A percentile compares a stretch with the other conserved stretches of the same genome.
Evolutionary conservation across 1,140 invertebrate species (phyloP).

Genomic region (Meteorus sp.): DNA sequence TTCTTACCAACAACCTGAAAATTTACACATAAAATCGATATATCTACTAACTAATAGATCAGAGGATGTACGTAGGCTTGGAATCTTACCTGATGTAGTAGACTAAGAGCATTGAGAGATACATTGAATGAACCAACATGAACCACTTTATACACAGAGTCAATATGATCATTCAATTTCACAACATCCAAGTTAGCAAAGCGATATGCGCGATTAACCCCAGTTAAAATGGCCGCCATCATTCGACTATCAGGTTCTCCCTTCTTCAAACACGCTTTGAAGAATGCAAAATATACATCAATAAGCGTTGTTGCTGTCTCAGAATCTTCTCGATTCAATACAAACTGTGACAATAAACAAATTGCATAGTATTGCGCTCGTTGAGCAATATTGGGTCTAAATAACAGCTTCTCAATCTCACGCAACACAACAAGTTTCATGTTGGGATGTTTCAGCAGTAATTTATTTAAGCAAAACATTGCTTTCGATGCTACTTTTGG

Average conservation of each 20-base stretch:
- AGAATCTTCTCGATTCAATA: conserved; percentile 70
- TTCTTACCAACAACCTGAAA: conserved; percentile 52
- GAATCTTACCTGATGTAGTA: conserved; percentile 88
- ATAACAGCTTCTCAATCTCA: conserved; percentile 89
- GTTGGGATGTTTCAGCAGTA: conserved; percentile 85
- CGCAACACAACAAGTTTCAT: conserved; percentile 87
- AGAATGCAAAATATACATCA: conserved; percentile 93
- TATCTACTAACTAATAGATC: conserved; percentile 9
- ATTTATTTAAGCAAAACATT: conserved; percentile 80
- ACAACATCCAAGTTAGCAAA: conserved; percentile 66
- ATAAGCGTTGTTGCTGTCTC: conserved; percentile 82
- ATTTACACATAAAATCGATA: conserved; percentile 39
- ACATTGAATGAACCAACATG: conserved; percentile 83
- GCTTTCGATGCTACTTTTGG: conserved; percentile 86
- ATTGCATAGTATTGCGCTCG: conserved; percentile 92
- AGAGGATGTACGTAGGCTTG: conserved; percentile 52
- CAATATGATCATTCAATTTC: conserved; percentile 70
- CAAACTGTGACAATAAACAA: conserved; percentile 86
- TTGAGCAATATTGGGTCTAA: conserved; percentile 80
- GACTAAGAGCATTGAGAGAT: conserved; percentile 81
- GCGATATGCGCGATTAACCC: conserved; percentile 86
- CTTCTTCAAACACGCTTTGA: conserved; percentile 89
- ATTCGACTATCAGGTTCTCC: conserved; percentile 90
- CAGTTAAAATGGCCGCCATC: conserved; percentile 87
- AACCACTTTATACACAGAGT: conserved; percentile 87